phyloP scores from a whole-genome alignment of 2,797 vertebrate genomes.

The Ibycter americanus region DNA sequence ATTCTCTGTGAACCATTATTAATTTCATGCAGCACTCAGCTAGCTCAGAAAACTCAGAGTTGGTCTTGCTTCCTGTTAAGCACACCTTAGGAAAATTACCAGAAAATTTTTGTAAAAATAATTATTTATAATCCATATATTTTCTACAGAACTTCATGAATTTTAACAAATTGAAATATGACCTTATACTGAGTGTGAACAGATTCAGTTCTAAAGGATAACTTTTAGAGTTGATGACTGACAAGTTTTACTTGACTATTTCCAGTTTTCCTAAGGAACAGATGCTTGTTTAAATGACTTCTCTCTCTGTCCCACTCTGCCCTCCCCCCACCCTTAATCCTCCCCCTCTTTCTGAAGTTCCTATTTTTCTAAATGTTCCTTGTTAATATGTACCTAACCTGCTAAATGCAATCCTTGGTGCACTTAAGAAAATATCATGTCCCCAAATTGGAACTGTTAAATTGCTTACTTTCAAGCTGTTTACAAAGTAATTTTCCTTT shows the following conservation, averaged over 20 bases:
- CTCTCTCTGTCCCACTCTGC: not conserved
- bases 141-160: not conserved
- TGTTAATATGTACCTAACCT: not conserved
- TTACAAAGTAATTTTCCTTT: slow-evolving; percentile 82
- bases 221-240: not conserved
- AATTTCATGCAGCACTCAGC: not conserved
- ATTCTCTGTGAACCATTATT: not conserved
- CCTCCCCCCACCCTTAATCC: not conserved
- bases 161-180: not conserved
- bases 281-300: not conserved
- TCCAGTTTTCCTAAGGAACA: not conserved
- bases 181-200: not conserved
- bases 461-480: slow-evolving; percentile 78
- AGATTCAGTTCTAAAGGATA: not conserved
- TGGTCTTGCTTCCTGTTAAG: not conserved
- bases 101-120: not conserved
- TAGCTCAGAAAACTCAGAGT: not conserved
- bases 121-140: not conserved
- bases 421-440: not conserved
- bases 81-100: not conserved
- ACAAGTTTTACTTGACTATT: not conserved
- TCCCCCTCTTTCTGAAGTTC: not conserved
- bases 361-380: not conserved
- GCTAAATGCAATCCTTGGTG: not conserved
- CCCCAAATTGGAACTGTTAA: not conserved